Percentiles rank a stretch among this genome's conserved stretches.
Evolutionary conservation across 1,140 invertebrate genomes (phyloP).

Genomic region (Scylla paramamosain): DNA sequence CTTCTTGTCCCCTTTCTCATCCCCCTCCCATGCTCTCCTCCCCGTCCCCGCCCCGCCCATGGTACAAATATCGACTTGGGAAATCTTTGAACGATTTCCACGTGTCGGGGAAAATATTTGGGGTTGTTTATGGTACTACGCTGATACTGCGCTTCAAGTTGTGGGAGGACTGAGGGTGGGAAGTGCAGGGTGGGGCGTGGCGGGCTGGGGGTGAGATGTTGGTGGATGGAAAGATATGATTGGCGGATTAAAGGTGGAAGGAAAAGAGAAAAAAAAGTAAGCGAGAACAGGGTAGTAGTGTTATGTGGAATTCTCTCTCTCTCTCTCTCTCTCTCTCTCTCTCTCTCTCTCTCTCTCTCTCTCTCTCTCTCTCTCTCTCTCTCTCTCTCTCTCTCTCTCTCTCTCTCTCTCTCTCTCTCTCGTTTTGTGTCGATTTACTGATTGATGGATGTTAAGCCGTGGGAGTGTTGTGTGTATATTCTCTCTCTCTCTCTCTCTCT

Average conservation of each 20-base stretch:
- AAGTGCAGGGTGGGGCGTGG: no score
- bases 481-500: not conserved
- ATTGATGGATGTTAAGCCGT: not conserved
- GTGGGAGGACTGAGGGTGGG: no score
- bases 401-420: not conserved
- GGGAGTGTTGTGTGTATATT: not conserved
- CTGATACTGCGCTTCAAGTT: no score
- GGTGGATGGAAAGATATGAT: not conserved
- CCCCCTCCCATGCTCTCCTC: not conserved
- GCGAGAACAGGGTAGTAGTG: not conserved
- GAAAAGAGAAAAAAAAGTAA: not conserved
- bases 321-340: not conserved
- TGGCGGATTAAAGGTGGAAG: not conserved
- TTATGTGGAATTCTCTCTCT: not conserved
- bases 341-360: not conserved
- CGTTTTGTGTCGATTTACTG: not conserved
- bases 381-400: constrained; percentile 22
- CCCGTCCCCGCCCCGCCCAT: not conserved
- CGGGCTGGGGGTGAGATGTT: not conserved
- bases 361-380: not conserved
- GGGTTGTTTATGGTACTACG: no score
- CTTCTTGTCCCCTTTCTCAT: not conserved
- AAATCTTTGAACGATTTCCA: no score
- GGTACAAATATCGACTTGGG: not conserved
- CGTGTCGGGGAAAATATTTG: no score